Evolutionary conservation across 2,888 invertebrate genomes (phyloP).

Genomic region (Cataglyphis rosenhaueri): DNA sequence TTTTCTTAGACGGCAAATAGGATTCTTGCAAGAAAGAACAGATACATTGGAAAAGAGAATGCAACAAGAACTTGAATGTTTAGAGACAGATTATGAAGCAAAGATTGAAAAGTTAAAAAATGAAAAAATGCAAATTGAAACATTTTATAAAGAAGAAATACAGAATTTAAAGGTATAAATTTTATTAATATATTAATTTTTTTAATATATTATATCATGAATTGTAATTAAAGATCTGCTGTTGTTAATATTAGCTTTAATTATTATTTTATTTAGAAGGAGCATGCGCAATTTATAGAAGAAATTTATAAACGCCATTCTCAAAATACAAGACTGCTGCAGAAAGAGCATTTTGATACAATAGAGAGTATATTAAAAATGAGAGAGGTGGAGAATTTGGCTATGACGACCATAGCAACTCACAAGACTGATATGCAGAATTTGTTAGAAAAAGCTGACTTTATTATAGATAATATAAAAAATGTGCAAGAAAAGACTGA

Average conservation of each 20-base stretch:
- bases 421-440: slow-evolving; percentile 78
- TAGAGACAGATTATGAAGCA: slow-evolving; percentile 77
- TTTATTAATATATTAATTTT: background rate
- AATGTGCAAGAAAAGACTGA: slow-evolving; percentile 75
- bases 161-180: slow-evolving; percentile 75
- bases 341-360: slow-evolving; percentile 79
- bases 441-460: slow-evolving; percentile 77
- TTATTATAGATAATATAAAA: slow-evolving; percentile 76
- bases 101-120: slow-evolving; percentile 79
- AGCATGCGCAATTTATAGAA: slow-evolving; percentile 71
- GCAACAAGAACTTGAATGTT: slow-evolving; percentile 75
- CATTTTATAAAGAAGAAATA: slow-evolving; percentile 75
- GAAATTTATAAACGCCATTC: slow-evolving; percentile 78
- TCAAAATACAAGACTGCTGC: slow-evolving; percentile 76
- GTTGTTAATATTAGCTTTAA: slow-evolving; percentile 5
- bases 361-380: slow-evolving; percentile 80
- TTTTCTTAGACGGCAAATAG: slow-evolving; percentile 77
- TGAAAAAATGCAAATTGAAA: slow-evolving; percentile 76
- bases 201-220: background rate
- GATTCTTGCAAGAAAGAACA: slow-evolving; percentile 75
- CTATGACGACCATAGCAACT: slow-evolving; percentile 75
- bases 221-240: background rate
- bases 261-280: slow-evolving; percentile 69
- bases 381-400: slow-evolving; percentile 79
- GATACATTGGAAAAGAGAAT: slow-evolving; percentile 78